Base-by-base conservation (phyloP, 2,797 vertebrate species). In the Morus bassanus region DNA sequence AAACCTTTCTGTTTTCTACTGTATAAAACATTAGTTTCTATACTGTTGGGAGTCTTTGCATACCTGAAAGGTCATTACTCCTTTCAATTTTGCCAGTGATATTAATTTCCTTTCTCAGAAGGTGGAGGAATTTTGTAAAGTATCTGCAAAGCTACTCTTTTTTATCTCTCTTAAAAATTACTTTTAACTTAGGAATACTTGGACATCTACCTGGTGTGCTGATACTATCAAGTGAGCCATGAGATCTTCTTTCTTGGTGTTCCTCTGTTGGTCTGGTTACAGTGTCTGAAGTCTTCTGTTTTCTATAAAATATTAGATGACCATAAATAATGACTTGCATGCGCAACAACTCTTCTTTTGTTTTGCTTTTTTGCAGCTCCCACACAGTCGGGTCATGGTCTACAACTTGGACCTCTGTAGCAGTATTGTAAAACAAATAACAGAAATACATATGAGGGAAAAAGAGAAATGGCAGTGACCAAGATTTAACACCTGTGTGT, bases 211-310 rank as follows among this genome's bases (percentile, higher is more conserved):
- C 19, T 56, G 11, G 3, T 33, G 12, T 54, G 37, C 30, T 46
- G 15, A 35, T 3, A 3, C 18, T 60, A 16, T 21, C 4, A 18
- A 39, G 4, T 37, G 51, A 35, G 10, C 5, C 4, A 46, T 37
- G n/a, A 68, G 4, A 21, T 50, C 1, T 3, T 45, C 5, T 39
- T 28, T 57, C 18, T 37, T 33, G 3, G 1, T 54, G 1, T 51
- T 70, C 6, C 3, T 77, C 15, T 68, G 6, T 73, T 67, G 14
- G 10, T 79, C 21, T 87, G n/a, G 9, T 89, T 65, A 6, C n/a
- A 23, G 25, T 8, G 3, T 41, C 28, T 37, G 9, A 75, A 75
- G 11, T 39, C 30, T 72, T 60, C 31, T 43, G 41, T 73, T 30
- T 37, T 68, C 43, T 65, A 9, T 12, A 63, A 28, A 45, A 25